Conservation (phyloP, 2,888 invertebrate genomes). For the Amiota mariae region DNA sequence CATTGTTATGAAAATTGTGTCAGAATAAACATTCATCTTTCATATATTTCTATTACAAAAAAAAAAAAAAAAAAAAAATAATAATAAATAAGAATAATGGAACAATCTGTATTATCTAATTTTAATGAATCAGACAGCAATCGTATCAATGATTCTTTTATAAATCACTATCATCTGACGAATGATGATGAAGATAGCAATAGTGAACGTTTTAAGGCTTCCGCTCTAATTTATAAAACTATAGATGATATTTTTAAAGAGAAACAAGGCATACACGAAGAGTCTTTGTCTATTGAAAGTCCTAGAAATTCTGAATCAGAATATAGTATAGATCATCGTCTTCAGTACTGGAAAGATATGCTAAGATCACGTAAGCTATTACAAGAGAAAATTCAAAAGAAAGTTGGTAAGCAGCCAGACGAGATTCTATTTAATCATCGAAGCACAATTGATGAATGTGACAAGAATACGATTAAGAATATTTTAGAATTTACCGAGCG, state of each 20-base stretch:
- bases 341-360: slow-evolving; percentile 63
- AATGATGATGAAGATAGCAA: not conserved
- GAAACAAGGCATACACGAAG: not conserved
- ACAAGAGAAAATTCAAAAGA: slow-evolving; percentile 37
- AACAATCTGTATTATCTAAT: no score
- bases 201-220: not conserved
- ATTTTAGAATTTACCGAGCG: slow-evolving; percentile 50
- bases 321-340: slow-evolving; percentile 55
- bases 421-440: slow-evolving; percentile 51
- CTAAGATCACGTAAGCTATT: slow-evolving; percentile 49
- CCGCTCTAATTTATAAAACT: slow-evolving; percentile 33
- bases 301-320: not conserved
- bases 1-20: no score
- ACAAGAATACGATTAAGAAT: slow-evolving; percentile 49
- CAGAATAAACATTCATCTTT: no score
- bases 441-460: slow-evolving; percentile 44
- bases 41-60: no score
- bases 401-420: slow-evolving; percentile 39
- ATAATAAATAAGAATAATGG: no score
- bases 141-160: no score
- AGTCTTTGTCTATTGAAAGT: slow-evolving; percentile 18
- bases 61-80: no score
- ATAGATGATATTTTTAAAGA: slow-evolving; percentile 39
- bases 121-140: no score
- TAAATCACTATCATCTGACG: no score